Evolutionary conservation across 2,888 invertebrate genomes (phyloP), one percentile per base, ranked within the genome.

Genomic region (Papilio elwesi): DNA sequence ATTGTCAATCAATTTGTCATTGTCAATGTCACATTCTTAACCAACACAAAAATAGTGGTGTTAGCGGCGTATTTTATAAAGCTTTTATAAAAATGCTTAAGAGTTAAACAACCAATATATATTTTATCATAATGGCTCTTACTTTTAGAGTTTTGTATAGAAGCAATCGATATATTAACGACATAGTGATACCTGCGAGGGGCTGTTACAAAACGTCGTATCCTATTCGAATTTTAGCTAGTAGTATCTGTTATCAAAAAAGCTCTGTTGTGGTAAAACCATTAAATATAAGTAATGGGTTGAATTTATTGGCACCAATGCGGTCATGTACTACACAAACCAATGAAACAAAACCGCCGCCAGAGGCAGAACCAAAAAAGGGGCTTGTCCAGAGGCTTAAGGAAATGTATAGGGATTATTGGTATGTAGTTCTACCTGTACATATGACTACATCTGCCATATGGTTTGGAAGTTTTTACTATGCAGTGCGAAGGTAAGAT

Each of bases 351-450:
- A 78, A 79, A 57, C 80, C 83, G 59, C 78, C 83, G 43, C 72
- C 80, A 26, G 76, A 76, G 53, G 74, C 79, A 26, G 82, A 82
- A 52, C 78, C 81, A 6, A 83, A 89, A 78, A 95, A 91, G 79
- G 95, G 96, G 0, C 85, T 98, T 4, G 96, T 98, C 83, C 95
- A 97, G 80, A 96, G 95, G 83, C 98, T 99, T 89, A 98, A 98
- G 88, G 94, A 96, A 83, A 97, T 99, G 96, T 98, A 98, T 85
- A 97, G 97, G 86, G 97, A 98, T 85, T 99, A 99, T 91, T 99
- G 99, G 98, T 98, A 99, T 90, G 97, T 99, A 70, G 92, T 99
- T 73, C 94, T 99, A 73, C 99, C 98, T 6, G 99, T 99, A 4
- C 99, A 99, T 90, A 84, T 97, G 66, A 95, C 96, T 16, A 98